Evolutionary conservation across 2,797 vertebrate species (phyloP).

Genomic region (Sebastes steindachneri): DNA sequence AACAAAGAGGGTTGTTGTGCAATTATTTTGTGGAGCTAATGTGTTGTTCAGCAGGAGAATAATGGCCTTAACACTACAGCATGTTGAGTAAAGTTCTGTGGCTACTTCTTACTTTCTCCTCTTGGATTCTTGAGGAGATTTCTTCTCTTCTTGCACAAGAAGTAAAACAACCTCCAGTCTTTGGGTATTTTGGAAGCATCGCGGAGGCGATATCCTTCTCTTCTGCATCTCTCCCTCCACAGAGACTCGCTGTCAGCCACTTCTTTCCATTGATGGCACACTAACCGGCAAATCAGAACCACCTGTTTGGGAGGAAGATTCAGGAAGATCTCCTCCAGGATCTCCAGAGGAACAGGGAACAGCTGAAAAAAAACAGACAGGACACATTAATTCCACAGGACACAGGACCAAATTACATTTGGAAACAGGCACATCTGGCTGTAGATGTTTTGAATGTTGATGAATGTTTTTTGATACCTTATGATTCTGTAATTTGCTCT

Average conservation of each 20-base stretch:
- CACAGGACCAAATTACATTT: no score
- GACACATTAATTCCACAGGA: not conserved
- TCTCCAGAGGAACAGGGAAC: constrained; percentile 75
- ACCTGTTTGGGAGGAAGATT: constrained; percentile 83
- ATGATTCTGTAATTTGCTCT: no score
- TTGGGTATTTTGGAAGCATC: constrained; percentile 59
- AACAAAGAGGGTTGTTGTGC: not conserved
- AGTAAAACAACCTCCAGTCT: constrained; percentile 88
- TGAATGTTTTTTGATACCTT: no score
- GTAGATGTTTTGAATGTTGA: no score
- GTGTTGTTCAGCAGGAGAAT: not conserved
- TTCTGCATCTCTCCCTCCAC: constrained; percentile 89
- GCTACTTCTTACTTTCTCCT: constrained; percentile 82
- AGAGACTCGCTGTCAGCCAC: constrained; percentile 86
- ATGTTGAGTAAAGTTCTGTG: not conserved
- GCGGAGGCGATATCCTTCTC: constrained; percentile 72
- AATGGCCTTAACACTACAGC: no score
- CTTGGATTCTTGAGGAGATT: constrained; percentile 90
- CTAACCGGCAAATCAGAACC: constrained; percentile 80
- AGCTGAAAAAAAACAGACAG: constrained; percentile 17
- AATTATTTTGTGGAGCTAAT: not conserved
- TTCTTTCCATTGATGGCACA: constrained; percentile 87
- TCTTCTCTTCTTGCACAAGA: constrained; percentile 79
- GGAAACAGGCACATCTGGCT: no score
- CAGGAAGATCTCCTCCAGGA: constrained; percentile 88